Evolutionary conservation across 2,113 vertebrate genomes (phyloP), one percentile per base, ranked within the genome.

Genomic region (Xiphophorus maculatus): DNA sequence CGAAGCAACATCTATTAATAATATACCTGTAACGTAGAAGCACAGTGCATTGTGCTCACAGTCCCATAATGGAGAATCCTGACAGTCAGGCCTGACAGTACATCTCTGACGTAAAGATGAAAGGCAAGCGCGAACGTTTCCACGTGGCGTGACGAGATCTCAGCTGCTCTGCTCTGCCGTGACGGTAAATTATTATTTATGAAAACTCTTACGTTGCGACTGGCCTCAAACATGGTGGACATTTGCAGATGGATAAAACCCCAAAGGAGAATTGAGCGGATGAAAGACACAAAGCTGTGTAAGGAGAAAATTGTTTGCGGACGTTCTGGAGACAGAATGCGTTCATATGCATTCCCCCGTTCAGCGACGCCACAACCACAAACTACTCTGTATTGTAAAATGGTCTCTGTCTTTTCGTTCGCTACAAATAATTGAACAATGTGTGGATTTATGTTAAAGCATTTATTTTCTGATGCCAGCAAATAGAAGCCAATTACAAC

Each of bases 41-140:
- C 73, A 40, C 40, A 64, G 11, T 15, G 8, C 12, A 4, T 29
- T 11, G 28, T 14, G 28, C 19, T 35, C 19, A 12, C 28, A 61
- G 9, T 76, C 28, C 29, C 28, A 64, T 10, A 30, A 14, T 12
- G 33, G 17, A n/a, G 11, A 30, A 35, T 15, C 72, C 44, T 60
- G 10, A 83, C 48, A 27, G 70, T 69, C 32, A 64, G 28, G 63
- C 72, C 44, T 60, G 10, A 83, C 48, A 27, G 70, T 69, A 73
- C 82, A 78, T 33, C 29, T 25, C 79, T 79, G 88, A 88, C 85
- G 83, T 60, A 28, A 87, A 90, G 85, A 89, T 84, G 80, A 90
- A 91, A 78, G 51, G 73, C 66, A 67, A 71, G 63, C 80, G 74
- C 85, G 80, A 82, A 27, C 63, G 80, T 85, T 88, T 89, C 82